These are phyloP conservation scores for Tyrannus savana DNA, from an alignment of 2,113 vertebrate species.

Conservation along the genomic window DNA sequence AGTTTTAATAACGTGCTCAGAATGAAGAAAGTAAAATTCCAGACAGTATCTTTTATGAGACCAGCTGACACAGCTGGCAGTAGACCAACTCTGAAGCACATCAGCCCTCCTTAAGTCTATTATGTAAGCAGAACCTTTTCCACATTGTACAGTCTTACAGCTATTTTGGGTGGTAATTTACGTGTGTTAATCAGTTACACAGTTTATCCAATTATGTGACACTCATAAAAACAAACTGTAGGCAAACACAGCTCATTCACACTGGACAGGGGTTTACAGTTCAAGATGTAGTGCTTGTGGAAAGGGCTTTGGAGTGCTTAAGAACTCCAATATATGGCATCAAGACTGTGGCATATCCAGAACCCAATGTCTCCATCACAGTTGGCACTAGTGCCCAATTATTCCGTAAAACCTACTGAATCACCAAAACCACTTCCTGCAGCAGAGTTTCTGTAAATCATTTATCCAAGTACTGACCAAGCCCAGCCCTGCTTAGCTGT, in stretches of 20 bases:
- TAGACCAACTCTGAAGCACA: not conserved
- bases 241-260: not conserved
- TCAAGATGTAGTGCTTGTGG: not conserved
- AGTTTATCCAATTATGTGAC: not conserved
- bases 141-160: not conserved
- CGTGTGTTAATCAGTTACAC: not conserved
- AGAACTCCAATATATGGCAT: not conserved
- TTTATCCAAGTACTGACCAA: slow-evolving; percentile 57
- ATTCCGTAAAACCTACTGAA: slow-evolving; percentile 29
- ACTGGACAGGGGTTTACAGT: not conserved
- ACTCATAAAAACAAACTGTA: not conserved
- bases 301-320: not conserved
- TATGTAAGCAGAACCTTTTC: not conserved
- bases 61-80: not conserved
- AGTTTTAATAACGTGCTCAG: not conserved
- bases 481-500: slow-evolving; percentile 38
- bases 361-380: not conserved
- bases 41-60: not conserved
- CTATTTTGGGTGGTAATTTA: not conserved
- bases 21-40: not conserved
- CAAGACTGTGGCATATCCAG: not conserved
- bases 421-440: slow-evolving; percentile 69
- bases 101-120: not conserved
- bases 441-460: not conserved
- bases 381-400: not conserved